Conservation (phyloP, 1,140 invertebrate genomes). For the Ylistrum balloti region DNA sequence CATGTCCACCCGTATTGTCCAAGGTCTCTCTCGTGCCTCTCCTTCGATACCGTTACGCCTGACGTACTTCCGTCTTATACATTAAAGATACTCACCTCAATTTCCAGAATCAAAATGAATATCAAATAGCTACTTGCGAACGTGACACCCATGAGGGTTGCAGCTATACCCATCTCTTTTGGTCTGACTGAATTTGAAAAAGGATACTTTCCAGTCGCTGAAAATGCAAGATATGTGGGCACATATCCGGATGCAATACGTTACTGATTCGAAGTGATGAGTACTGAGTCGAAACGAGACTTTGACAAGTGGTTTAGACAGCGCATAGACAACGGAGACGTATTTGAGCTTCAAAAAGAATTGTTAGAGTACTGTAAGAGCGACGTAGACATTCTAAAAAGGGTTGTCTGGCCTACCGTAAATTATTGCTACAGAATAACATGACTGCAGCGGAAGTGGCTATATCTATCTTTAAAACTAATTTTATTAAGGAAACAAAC, state of each 20-base stretch:
- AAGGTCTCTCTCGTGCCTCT: too few relatives aligned
- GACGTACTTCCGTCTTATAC: too few relatives aligned
- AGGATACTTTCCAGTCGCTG: constrained; percentile 58
- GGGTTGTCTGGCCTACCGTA: background rate
- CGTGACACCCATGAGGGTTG: constrained; percentile 49
- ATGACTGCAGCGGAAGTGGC: too few relatives aligned
- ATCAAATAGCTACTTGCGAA: too few relatives aligned
- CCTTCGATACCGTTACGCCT: too few relatives aligned
- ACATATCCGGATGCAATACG: constrained; percentile 39
- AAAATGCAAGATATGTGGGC: constrained; percentile 52
- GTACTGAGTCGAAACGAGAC: background rate
- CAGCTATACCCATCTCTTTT: constrained; percentile 53
- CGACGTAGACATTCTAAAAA: constrained; percentile 57
- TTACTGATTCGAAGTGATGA: constrained; percentile 54
- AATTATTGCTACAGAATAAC: too few relatives aligned
- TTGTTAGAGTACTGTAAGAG: constrained; percentile 48
- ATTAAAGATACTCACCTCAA: too few relatives aligned
- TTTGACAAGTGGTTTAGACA: constrained; percentile 55
- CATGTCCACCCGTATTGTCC: too few relatives aligned
- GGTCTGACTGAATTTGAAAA: constrained; percentile 56
- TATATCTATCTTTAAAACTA: too few relatives aligned
- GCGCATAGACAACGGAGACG: background rate
- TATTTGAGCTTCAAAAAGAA: constrained; percentile 56
- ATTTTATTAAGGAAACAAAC: too few relatives aligned
- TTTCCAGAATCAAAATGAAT: too few relatives aligned